phyloP scores from a whole-genome alignment of 2,113 vertebrate genomes.

The Erythrolamprus reginae region DNA sequence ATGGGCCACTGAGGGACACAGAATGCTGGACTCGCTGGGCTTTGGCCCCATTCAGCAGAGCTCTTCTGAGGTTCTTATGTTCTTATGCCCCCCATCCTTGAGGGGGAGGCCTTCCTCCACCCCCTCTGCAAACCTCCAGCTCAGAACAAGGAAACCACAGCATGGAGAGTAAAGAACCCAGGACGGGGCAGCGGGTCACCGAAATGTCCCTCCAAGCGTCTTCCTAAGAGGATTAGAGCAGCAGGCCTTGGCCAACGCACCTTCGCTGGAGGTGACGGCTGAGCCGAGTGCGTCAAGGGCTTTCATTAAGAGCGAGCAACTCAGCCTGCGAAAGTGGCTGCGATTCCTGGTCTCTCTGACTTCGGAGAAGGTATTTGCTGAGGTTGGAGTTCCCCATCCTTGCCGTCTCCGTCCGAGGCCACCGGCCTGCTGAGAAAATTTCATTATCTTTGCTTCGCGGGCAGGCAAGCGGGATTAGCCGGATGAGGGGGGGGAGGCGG shows the following conservation, averaged over 20 bases:
- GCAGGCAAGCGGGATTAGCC: not conserved
- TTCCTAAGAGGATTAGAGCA: conserved; percentile 70
- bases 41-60: too few relatives aligned
- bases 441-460: conserved; percentile 48
- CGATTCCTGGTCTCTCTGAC: conserved; percentile 28
- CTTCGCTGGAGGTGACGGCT: conserved; percentile 45
- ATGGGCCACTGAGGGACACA: too few relatives aligned
- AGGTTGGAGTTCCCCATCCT: conserved; percentile 48
- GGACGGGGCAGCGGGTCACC: conserved; percentile 30
- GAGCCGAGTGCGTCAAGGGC: conserved; percentile 45
- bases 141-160: not conserved
- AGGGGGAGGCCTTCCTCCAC: not conserved
- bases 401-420: conserved; percentile 11
- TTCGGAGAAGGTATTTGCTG: conserved; percentile 56
- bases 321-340: conserved; percentile 41
- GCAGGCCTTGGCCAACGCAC: conserved; percentile 41
- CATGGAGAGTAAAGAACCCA: not conserved
- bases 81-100: not conserved
- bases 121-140: not conserved
- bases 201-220: conserved; percentile 54
- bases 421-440: conserved; percentile 54
- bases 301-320: conserved; percentile 67
- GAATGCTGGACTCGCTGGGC: too few relatives aligned
- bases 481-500: not conserved
- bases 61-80: too few relatives aligned